These are phyloP conservation scores for Meloidogyne exigua DNA, from an alignment of 1,140 invertebrate species.

Conservation along the genomic window DNA sequence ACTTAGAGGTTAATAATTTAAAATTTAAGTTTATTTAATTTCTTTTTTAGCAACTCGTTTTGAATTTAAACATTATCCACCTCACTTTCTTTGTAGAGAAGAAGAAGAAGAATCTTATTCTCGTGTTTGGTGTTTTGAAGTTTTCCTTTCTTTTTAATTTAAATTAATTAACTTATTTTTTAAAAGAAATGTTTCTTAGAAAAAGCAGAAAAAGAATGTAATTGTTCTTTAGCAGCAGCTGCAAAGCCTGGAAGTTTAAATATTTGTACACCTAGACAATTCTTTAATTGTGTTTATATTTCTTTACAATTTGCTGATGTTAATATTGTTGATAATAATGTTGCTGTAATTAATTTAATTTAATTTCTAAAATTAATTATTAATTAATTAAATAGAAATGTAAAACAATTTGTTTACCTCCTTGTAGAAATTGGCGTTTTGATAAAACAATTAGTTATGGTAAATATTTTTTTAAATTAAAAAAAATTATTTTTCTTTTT, in stretches of 20 bases:
- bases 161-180: background rate
- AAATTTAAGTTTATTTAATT: background rate
- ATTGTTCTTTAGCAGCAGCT: constrained; percentile 52
- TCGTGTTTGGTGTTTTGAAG: constrained; percentile 55
- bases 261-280: constrained; percentile 50
- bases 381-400: constrained; percentile 42
- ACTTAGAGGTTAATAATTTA: constrained; percentile 21
- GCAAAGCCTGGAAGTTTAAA: constrained; percentile 32
- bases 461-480: background rate
- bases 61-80: constrained; percentile 58
- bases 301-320: background rate
- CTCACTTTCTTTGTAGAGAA: constrained; percentile 46
- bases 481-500: background rate
- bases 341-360: constrained; percentile 8
- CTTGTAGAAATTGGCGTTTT: constrained; percentile 51
- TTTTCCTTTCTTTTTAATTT: constrained; percentile 19
- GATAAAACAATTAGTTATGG: constrained; percentile 50
- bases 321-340: constrained; percentile 11
- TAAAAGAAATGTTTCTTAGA: constrained; percentile 44
- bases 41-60: constrained; percentile 50
- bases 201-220: constrained; percentile 48
- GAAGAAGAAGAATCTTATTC: constrained; percentile 44
- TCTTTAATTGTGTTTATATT: constrained; percentile 48
- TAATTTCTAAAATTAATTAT: background rate
- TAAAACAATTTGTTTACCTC: constrained; percentile 46